Conservation (phyloP, 92 coral and sea anemone species). For the Palythoa heliodiscus region DNA sequence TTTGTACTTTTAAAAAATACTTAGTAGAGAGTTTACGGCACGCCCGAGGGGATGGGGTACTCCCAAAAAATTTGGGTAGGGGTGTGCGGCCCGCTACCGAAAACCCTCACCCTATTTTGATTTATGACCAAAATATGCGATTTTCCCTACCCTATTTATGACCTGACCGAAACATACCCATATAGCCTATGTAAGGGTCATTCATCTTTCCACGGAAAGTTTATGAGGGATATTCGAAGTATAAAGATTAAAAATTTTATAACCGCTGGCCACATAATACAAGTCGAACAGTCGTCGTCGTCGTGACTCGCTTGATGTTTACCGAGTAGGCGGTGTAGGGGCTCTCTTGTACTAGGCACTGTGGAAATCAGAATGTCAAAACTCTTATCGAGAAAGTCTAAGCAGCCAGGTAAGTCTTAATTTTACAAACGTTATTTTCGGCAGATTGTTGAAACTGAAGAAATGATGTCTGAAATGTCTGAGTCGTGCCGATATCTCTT, state of each 20-base stretch:
- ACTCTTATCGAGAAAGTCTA: conserved; percentile 66
- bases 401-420: conserved; percentile 59
- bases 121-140: no score
- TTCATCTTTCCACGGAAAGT: no score
- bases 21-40: no score
- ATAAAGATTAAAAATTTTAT: not conserved
- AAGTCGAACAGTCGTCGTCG: conserved; percentile 1
- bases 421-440: not conserved
- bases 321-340: not conserved
- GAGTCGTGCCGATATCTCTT: not conserved
- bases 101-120: no score
- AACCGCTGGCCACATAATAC: conserved; percentile 4
- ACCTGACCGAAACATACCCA: no score
- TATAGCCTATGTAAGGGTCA: no score
- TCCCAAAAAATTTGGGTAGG: no score
- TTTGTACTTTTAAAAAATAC: no score
- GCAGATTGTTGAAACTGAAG: not conserved
- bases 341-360: not conserved
- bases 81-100: no score
- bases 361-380: conserved; percentile 65
- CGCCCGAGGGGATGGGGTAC: no score
- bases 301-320: conserved; percentile 1
- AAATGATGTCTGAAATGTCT: no score
- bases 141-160: no score
- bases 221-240: not conserved